Base-by-base conservation (phyloP, 2,113 vertebrate species). In the Malurus elegans region DNA sequence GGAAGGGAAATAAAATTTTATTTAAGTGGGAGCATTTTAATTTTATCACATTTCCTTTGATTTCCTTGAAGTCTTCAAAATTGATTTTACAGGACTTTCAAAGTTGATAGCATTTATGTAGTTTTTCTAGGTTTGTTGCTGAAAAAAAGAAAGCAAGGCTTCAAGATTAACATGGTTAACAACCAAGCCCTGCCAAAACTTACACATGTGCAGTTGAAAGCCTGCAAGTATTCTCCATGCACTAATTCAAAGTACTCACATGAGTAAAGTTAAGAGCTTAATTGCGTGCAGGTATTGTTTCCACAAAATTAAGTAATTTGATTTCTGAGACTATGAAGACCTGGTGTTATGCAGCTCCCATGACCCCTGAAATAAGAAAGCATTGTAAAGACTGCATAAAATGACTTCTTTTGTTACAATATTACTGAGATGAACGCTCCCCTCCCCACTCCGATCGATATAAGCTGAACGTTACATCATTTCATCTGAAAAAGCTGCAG, bases 1-100 rank as follows among this genome's bases (percentile, higher is more conserved):
- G 95, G 93, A 96, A 96, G 93, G 93, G 90, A 95, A 97, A 94
- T 96, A 95, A 94, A 95, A 90, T 88, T 92, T 94, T 88, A 88
- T 91, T 90, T 93, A 83, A 86, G 92, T 90, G 75, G 85, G 88
- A 96, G 88, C 85, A 45, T 95, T 97, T 96, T 90, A 95, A 96
- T 95, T 96, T 96, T 96, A 90, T 86, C 82, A 65, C 44, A 78
- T 95, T 94, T 96, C 75, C 92, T 95, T 96, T 97, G 93, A 97
- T 94, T 96, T 96, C 93, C 93, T 96, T 96, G 75, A 96, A 91
- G 90, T 90, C 65, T 88, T 86, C 73, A 88, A 90, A 95, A 94
- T 25, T 81, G 79, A 95, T 94, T 97, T 96, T 96, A 90, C 88
- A 96, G 90, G 82, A 80, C 95, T 96, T 96, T 96, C 79, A 34